Conservation (phyloP, 2,113 vertebrate genomes). For the Todiramphus saurophagus region DNA sequence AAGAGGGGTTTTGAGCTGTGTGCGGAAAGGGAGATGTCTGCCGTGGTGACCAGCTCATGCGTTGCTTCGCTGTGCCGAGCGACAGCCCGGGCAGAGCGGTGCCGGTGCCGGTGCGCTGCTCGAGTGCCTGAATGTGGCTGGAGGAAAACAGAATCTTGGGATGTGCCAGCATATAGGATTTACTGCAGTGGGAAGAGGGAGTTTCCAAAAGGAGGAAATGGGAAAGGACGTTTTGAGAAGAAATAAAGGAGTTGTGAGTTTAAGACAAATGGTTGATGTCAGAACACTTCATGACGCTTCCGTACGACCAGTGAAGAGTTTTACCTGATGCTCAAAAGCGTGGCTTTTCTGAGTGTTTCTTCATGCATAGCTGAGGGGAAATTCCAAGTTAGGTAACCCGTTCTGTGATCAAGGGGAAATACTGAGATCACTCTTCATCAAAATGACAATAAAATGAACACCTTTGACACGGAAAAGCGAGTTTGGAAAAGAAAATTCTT, state of each 20-base stretch:
- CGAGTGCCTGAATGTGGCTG: not conserved
- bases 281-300: not conserved
- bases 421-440: not conserved
- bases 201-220: not conserved
- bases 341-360: not conserved
- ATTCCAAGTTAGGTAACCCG: not conserved
- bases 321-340: not conserved
- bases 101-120: not conserved
- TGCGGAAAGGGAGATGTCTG: not conserved
- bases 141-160: not conserved
- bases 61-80: not conserved
- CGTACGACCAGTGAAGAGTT: not conserved
- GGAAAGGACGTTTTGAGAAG: fast-evolving
- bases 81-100: not conserved
- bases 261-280: not conserved
- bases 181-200: not conserved
- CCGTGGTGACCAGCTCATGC: fast-evolving
- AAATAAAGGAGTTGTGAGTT: not conserved
- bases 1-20: not conserved
- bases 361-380: not conserved
- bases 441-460: not conserved
- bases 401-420: not conserved
- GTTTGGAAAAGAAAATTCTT: not conserved
- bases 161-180: not conserved
- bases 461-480: not conserved